phyloP scores from a whole-genome alignment of 1,140 invertebrate genomes.

The Penaeus indicus region DNA sequence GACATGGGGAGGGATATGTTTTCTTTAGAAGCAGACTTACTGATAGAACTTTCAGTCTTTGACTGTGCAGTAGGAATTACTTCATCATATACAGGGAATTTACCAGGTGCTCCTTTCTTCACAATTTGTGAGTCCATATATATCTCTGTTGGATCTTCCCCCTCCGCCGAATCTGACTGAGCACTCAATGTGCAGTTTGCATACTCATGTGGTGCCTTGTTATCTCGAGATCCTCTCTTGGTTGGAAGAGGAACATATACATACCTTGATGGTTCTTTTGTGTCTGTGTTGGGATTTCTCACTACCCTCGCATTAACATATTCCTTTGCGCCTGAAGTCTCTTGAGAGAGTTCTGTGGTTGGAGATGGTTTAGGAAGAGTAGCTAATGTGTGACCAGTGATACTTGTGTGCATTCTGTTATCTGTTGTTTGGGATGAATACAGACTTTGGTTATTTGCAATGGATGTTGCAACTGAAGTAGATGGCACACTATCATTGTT shows the following conservation, averaged over 20 bases:
- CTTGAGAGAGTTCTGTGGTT: slow-evolving; percentile 25
- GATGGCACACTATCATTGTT: slow-evolving; percentile 10
- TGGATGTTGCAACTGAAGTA: background rate
- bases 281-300: slow-evolving; percentile 36
- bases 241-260: slow-evolving; percentile 62
- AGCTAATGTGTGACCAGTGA: background rate
- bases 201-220: slow-evolving; percentile 57
- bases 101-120: slow-evolving; percentile 22
- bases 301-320: slow-evolving; percentile 66
- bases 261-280: slow-evolving; percentile 49
- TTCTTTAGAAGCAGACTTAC: slow-evolving; percentile 33
- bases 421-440: slow-evolving; percentile 10
- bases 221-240: slow-evolving; percentile 52
- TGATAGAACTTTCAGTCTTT: slow-evolving; percentile 36
- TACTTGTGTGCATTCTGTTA: background rate
- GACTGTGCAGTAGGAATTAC: slow-evolving; percentile 36
- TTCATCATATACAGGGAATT: slow-evolving; percentile 55
- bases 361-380: slow-evolving; percentile 35
- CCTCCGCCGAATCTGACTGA: slow-evolving; percentile 11
- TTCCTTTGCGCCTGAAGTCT: slow-evolving; percentile 25
- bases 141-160: slow-evolving; percentile 21
- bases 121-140: slow-evolving; percentile 38
- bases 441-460: background rate
- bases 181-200: slow-evolving; percentile 55
- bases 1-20: slow-evolving; percentile 4